Evolutionary conservation across 2,113 vertebrate species (phyloP).

Genomic region (Myrmecophaga tridactyla): DNA sequence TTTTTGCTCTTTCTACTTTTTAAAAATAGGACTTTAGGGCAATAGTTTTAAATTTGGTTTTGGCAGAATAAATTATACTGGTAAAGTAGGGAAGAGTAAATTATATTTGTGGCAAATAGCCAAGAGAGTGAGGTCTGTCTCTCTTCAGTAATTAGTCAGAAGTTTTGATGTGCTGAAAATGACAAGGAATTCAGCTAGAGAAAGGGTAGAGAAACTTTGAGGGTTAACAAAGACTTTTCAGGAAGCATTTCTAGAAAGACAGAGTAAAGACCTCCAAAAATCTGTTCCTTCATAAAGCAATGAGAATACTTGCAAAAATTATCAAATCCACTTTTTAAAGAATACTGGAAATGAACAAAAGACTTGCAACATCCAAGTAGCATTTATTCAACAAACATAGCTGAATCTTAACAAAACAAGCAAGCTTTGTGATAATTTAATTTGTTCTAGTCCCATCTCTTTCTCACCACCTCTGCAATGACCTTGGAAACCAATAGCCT

Average conservation of each 20-base stretch:
- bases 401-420: neutral
- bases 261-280: neutral
- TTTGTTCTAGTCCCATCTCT: neutral
- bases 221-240: neutral
- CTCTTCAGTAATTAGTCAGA: neutral
- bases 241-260: neutral
- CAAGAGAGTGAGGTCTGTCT: neutral
- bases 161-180: neutral
- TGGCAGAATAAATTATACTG: neutral
- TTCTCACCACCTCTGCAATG: neutral
- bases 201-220: neutral
- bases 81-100: neutral
- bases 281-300: neutral
- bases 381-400: neutral
- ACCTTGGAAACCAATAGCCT: neutral
- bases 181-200: neutral
- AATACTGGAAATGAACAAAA: neutral
- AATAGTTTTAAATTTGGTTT: neutral
- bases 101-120: neutral
- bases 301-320: neutral
- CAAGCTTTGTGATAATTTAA: neutral
- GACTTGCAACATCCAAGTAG: neutral
- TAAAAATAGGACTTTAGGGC: no score
- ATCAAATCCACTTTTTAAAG: neutral
- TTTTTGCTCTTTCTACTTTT: no score